Base-by-base conservation (phyloP, 2,888 invertebrate species). In the Mythimna loreyi region DNA sequence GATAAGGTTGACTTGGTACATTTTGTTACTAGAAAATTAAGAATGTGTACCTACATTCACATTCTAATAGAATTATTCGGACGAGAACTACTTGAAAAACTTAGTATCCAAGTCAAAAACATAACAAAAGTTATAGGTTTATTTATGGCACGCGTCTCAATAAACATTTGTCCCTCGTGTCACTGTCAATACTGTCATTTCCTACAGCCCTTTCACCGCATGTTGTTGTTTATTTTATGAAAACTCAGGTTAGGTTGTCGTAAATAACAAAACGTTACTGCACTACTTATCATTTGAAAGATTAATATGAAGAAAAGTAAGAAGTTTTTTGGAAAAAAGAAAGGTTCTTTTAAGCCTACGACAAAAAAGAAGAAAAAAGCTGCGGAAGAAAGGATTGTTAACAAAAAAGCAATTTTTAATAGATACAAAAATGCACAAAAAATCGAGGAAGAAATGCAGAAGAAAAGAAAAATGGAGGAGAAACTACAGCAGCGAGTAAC, bases 381-480 rank as follows among this genome's bases (percentile, higher is more conserved):
- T 21, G 58, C 72, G 13, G 91, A 91, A 67, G 91, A 92, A 49
- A 83, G 85, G 47, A 59, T 81, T 16, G 85, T 92, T 0, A 96
- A 95, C 74, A 95, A 94, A 80, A 95, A 95, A 78, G 91, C 94
- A 43, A 84, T 95, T 66, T 96, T 96, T 78, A 96, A 96, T 86
- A 88, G 96, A 68, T 96, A 96, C 78, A 94, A 96, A 87, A 93
- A 95, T 82, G 94, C 93, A 70, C 95, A 95, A 64, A 93, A 92
- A 80, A 82, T 94, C 1, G 96, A 96, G 71, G 96, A 96, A 80
- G 95, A 96, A 67, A 85, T 96, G 53, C 88, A 87, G 13, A 96
- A 93, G 80, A 95, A 94, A 73, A 90, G 89, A 59, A 86, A 89
- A 71, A 81, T 94, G 60, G 95, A 96, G 67, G 88, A 86, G 16